Evolutionary conservation across 2,113 vertebrate genomes (phyloP), one percentile per base, ranked within the genome.

Genomic region (Catharus minimus): DNA sequence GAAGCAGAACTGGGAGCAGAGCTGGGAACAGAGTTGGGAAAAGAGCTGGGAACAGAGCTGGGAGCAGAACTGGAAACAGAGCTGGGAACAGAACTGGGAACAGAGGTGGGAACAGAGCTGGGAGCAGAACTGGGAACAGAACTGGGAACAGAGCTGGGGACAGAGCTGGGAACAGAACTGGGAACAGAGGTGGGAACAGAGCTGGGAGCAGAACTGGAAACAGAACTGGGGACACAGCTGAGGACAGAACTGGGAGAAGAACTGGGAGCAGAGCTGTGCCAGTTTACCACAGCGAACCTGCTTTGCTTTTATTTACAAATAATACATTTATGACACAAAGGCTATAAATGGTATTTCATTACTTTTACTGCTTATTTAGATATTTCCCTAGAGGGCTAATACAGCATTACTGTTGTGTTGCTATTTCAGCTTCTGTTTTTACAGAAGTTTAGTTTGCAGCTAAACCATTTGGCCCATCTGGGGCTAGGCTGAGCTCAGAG

Each of bases 361-460:
- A 87, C 52, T 91, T 92, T 82, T 82, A 76, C 67, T 91, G 72
- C 82, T 91, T 91, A 89, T 94, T 96, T 91, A 88, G 69, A 30
- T 76, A 58, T 53, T 92, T 85, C 58, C 78, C 93, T 91, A 56
- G 60, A 73, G 91, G 92, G 60, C 75, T 88, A 91, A 92, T 47
- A 12, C 23, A 75, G 46, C 73, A 7, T 50, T 62, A 16, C 46
- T 72, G 33, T 57, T 91, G 46, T 71, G 77, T 89, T 89, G 36
- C 33, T 73, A 46, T 73, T 93, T 89, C 75, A 80, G 82, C 79
- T 91, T n/a, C 93, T 91, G 75, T 71, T 93, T 76, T 67, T 64
- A 47, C 52, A 62, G 11, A 82, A 76, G 72, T 68, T 89, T 64
- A 57, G 64, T 87, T 44, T 91, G 82, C 85, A 96, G 67, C 71